phyloP scores from a whole-genome alignment of 2,797 vertebrate genomes.

The Sebastes oblongus region DNA sequence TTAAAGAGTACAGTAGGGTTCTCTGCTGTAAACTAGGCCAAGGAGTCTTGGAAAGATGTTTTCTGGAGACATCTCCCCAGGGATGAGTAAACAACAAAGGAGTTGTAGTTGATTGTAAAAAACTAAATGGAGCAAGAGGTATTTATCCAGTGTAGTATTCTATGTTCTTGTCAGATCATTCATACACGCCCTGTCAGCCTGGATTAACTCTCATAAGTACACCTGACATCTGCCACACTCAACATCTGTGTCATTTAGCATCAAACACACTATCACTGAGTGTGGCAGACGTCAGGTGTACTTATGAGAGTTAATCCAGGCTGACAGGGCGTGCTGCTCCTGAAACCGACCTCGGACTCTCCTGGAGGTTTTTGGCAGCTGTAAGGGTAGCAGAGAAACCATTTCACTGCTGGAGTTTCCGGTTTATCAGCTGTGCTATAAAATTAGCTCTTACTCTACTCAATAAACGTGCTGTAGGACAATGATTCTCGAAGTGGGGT shows the following conservation, averaged over 20 bases:
- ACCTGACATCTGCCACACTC: no score
- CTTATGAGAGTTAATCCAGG: conserved; percentile 6
- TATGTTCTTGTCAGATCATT: background rate
- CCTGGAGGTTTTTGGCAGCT: background rate
- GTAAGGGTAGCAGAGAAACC: background rate
- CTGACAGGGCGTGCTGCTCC: conserved; percentile 9
- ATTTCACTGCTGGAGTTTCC: background rate
- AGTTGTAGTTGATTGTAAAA: conserved; percentile 12
- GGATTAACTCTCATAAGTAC: no score
- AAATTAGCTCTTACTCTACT: background rate
- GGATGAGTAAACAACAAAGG: conserved; percentile 19
- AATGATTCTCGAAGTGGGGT: no score
- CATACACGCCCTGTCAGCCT: background rate
- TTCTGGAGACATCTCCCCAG: conserved; percentile 1
- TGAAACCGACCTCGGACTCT: background rate
- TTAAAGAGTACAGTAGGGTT: background rate
- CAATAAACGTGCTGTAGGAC: background rate
- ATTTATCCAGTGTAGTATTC: background rate
- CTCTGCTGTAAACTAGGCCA: conserved; percentile 27
- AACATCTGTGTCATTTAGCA: no score
- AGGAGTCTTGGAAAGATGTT: conserved; percentile 32
- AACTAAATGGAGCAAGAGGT: background rate
- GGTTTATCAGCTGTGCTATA: background rate
- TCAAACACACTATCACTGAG: background rate
- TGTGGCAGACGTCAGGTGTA: background rate